Evolutionary conservation across 2,888 invertebrate species (phyloP).

Genomic region (Ectemnius cavifrons): DNA sequence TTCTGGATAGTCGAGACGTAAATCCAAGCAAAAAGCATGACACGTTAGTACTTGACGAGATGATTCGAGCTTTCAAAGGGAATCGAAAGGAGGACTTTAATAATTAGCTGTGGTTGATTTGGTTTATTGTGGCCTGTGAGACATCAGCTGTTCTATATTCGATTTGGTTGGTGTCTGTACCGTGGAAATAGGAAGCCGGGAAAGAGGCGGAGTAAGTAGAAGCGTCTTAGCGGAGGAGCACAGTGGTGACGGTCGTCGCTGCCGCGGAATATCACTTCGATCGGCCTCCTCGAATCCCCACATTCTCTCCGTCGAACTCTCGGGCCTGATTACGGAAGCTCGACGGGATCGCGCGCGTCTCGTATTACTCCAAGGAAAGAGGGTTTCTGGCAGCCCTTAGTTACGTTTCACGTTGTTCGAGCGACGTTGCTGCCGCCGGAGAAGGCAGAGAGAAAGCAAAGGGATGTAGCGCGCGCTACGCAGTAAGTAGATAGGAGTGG

Average conservation of each 20-base stretch:
- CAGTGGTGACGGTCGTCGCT: not conserved
- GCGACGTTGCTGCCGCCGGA: too few species aligned
- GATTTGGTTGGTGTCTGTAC: not conserved
- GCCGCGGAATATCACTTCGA: slow-evolving; percentile 5
- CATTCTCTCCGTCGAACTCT: slow-evolving; percentile 21
- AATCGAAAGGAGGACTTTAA: too few species aligned
- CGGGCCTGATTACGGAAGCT: slow-evolving; percentile 42
- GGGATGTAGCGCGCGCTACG: too few species aligned
- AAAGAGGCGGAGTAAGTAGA: not conserved
- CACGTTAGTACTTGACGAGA: too few species aligned
- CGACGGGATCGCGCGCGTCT: slow-evolving; percentile 38
- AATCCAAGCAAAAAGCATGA: too few species aligned
- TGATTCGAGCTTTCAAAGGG: too few species aligned
- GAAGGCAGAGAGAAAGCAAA: too few species aligned
- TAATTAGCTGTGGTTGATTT: too few species aligned
- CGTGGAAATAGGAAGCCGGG: not conserved
- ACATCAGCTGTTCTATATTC: not conserved
- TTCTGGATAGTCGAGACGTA: too few species aligned
- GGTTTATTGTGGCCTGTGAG: not conserved
- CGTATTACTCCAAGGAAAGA: slow-evolving; percentile 26
- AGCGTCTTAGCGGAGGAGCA: too few species aligned
- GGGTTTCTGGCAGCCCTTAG: slow-evolving; percentile 1
- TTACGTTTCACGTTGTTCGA: slow-evolving; percentile 5
- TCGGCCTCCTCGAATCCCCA: slow-evolving; percentile 28
- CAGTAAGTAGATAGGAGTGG: too few species aligned